These are phyloP conservation scores for Pandemis cinnamomeana DNA, from an alignment of 2,888 invertebrate species.

Conservation along the genomic window DNA sequence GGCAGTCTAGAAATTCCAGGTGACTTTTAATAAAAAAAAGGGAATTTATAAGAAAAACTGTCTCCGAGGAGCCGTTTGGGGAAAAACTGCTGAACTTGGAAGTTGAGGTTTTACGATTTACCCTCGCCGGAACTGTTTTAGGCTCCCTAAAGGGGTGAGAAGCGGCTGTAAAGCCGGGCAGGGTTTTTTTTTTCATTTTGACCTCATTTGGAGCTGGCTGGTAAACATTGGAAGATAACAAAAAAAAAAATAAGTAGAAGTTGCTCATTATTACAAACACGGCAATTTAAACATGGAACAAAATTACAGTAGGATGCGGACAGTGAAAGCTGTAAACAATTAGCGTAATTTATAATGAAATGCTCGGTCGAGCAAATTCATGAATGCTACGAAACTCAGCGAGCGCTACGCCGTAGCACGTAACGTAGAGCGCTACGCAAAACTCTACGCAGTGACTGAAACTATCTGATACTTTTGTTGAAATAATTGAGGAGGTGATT, in stretches of 20 bases:
- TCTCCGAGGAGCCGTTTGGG: slow-evolving; percentile 18
- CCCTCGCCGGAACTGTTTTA: slow-evolving; percentile 4
- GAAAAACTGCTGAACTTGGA: slow-evolving; percentile 24
- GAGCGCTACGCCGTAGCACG: not conserved
- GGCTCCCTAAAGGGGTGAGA: slow-evolving; percentile 27
- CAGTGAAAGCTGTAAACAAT: not conserved
- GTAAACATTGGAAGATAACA: not conserved
- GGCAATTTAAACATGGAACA: not conserved
- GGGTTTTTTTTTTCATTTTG: not conserved
- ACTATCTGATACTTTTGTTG: too few relatives aligned
- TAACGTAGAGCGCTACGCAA: not conserved
- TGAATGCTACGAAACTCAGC: not conserved
- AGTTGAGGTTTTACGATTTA: slow-evolving; percentile 26
- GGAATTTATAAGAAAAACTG: slow-evolving; percentile 20
- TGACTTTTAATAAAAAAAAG: slow-evolving; percentile 9
- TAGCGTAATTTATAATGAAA: not conserved
- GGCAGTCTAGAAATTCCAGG: not conserved
- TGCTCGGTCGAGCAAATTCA: not conserved
- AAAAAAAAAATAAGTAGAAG: too few relatives aligned
- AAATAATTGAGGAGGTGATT: too few relatives aligned
- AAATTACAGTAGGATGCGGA: not conserved
- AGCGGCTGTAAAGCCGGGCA: slow-evolving; percentile 7
- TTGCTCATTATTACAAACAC: too few relatives aligned
- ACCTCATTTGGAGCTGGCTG: not conserved
- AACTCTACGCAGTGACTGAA: not conserved